Conservation (phyloP, 2,113 vertebrate genomes). For the Gorsachius goisagi region DNA sequence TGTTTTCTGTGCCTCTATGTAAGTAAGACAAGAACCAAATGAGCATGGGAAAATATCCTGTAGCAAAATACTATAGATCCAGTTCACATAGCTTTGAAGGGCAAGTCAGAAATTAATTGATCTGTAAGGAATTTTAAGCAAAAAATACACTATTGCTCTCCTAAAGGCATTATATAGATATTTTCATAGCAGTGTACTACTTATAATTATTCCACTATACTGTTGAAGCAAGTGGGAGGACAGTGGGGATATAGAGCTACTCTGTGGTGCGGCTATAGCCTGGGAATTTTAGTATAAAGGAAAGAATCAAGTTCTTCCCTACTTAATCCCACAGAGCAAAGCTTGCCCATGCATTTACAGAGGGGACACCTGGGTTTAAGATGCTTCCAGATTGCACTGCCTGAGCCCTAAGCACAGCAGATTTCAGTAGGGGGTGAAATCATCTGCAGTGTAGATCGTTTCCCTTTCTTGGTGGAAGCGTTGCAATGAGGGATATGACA, state of each 20-base stretch:
- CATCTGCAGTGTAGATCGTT: fast-evolving
- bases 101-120: not conserved
- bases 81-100: not conserved
- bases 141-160: not conserved
- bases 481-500: not conserved
- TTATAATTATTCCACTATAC: not conserved
- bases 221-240: not conserved
- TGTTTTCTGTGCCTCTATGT: not conserved
- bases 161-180: not conserved
- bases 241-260: not conserved
- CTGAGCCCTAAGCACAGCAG: not conserved
- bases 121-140: not conserved
- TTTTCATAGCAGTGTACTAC: not conserved
- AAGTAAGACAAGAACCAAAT: not conserved
- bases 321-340: not conserved
- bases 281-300: not conserved
- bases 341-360: not conserved
- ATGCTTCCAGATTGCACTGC: not conserved
- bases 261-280: not conserved
- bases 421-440: not conserved
- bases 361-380: fast-evolving
- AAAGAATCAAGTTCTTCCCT: not conserved
- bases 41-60: not conserved
- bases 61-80: not conserved
- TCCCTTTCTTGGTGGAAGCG: not conserved